Evolutionary conservation across 2,888 invertebrate genomes (phyloP), one percentile per base, ranked within the genome.

Genomic region (Fissipunctia ypsillon): DNA sequence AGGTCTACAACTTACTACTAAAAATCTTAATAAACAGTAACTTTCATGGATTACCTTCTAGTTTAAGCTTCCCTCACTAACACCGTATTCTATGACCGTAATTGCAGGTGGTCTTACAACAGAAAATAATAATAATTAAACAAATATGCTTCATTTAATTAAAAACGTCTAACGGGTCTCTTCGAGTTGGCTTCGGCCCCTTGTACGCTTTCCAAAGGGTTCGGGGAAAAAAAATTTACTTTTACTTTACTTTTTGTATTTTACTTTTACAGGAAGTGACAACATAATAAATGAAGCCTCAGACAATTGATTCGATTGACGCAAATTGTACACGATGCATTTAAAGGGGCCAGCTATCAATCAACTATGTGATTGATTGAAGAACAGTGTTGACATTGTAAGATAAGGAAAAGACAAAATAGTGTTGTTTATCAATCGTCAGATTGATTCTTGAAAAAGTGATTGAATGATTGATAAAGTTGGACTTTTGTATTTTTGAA

Each of bases 281-380:
- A 76, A 60, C 68, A 67, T 69, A 72, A 41, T 52, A 76, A 76
- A 66, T 76, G 81, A 81, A 69, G 65, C 76, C 68, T 74, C 81
- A 65, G 48, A 61, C 52, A 66, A 68, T 67, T 75, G 69, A 81
- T 73, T 69, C 52, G 65, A 84, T 61, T 71, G 81, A 75, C 70
- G 48, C 38, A 64, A 67, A 28, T 48, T 57, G 57, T 59, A 77
- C 56, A 65, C 59, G 31, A 80, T 70, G 69, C 70, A 68, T 80
- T 76, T 48, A 71, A 72, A 72, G 80, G 80, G 83, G 78, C 75
- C 83, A 83, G 67, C 61, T 65, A 14, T 74, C 72, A 70, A 72
- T 66, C 63, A 25, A 59, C 45, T 31, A 5, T 2, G 0, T 57
- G 63, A 80, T 70, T 83, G 71, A 69, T 67, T 67, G 61, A 81